These are phyloP conservation scores for Papio anubis DNA, from an alignment of 2,113 vertebrate species.

Conservation along the genomic window DNA sequence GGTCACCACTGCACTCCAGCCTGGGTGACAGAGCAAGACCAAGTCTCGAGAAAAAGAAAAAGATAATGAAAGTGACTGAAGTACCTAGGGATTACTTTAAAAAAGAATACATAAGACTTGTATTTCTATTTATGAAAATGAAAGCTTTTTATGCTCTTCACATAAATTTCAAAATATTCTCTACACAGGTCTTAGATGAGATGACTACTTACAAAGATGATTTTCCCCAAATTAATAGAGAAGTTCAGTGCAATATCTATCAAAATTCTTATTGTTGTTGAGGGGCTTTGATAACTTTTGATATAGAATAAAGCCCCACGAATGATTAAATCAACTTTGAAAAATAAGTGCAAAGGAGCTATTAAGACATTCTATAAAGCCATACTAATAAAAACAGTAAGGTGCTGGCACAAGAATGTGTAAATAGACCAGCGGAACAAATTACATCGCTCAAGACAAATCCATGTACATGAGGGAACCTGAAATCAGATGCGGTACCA, in stretches of 20 bases:
- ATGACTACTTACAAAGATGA: conserved; percentile 33
- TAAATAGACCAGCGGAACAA: conserved; percentile 14
- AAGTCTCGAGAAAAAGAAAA: neutral
- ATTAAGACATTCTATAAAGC: conserved; percentile 17
- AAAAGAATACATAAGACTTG: neutral
- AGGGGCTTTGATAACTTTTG: neutral
- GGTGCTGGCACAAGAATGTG: conserved; percentile 1
- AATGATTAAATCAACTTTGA: conserved; percentile 25
- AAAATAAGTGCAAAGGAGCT: conserved; percentile 36
- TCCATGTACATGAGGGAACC: neutral
- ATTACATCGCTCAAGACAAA: conserved; percentile 14
- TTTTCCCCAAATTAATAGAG: conserved; percentile 1
- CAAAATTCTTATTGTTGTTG: conserved; percentile 13
- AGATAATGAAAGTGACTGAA: neutral
- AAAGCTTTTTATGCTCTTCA: conserved; percentile 1
- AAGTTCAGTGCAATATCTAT: conserved; percentile 15
- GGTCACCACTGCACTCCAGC: no score
- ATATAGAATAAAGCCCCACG: neutral
- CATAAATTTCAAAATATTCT: neutral
- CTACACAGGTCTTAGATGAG: neutral
- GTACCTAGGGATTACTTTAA: conserved; percentile 20
- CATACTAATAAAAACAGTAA: conserved; percentile 24
- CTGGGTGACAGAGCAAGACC: no score
- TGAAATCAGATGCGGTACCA: neutral
- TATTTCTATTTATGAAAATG: conserved; percentile 19